Evolutionary conservation across 2,888 invertebrate genomes (phyloP), one percentile per base, ranked within the genome.

Genomic region (Sericinus montela): DNA sequence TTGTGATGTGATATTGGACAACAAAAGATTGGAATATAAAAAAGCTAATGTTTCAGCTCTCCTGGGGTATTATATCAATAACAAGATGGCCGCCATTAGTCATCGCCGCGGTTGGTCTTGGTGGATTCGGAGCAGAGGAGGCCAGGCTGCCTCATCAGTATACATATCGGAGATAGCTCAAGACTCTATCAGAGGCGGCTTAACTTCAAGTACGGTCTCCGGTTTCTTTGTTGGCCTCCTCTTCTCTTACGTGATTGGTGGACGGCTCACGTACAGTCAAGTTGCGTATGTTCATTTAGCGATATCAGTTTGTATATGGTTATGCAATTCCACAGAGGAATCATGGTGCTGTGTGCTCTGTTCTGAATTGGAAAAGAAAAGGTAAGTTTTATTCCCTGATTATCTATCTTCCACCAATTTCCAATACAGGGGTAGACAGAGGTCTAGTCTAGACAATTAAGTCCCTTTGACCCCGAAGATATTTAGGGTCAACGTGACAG

Each of bases 121-220:
- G 77, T 0, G 86, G 86, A 0, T 56, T 77, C 0, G 84, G 85
- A 1, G 72, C 81, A 0, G n/a, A n/a, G 84, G 78, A 0, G 86
- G 86, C 0, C 86, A 86, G 44, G 80, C 77, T 1, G 73, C 81
- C 0, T 74, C 83, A 0, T 63, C 79, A 1, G 76, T 87, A 5
- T 87, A 70, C 58, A 80, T 87, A 14, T 71, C 81, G 0, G 87
- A 87, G 55, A 78, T 87, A 41, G 59, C 72, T 1, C 78, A 86
- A 39, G 82, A 84, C 39, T 74, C 80, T 0, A 80, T 87, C 28
- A 65, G 87, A 47, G 87, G 87, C 0, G 78, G 73, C 0, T 57
- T 85, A 1, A 71, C 83, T 1, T 75, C 86, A 0, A 60, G 70
- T 9, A 69, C 76, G 0, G 75, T 80, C 1, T 69, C 72, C 0